Percentiles rank a stretch among this genome's conserved stretches.
phyloP scores from a whole-genome alignment of 1,140 invertebrate species.

The Apocrypta bakeri region DNA sequence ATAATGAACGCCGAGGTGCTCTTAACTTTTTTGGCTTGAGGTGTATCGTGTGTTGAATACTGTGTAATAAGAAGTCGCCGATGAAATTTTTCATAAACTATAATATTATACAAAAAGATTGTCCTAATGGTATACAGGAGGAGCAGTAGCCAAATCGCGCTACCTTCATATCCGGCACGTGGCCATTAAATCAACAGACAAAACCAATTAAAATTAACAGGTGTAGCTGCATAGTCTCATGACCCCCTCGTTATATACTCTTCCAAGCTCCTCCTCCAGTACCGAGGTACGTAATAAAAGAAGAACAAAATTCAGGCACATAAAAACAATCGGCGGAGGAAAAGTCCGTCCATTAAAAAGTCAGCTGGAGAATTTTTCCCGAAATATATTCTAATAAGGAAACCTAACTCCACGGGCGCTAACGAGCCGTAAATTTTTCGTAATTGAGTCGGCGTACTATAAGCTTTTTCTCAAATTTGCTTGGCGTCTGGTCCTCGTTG shows the following conservation, averaged over 20 bases:
- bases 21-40: background rate
- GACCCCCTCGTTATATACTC: background rate
- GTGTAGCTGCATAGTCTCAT: background rate
- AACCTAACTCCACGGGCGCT: constrained; percentile 23
- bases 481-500: background rate
- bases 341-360: constrained; percentile 27
- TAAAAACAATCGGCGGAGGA: background rate
- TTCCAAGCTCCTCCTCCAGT: background rate
- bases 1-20: background rate
- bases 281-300: background rate
- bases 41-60: no score
- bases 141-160: background rate
- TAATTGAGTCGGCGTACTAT: constrained; percentile 48
- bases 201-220: constrained; percentile 51
- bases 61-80: no score
- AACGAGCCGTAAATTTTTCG: constrained; percentile 53
- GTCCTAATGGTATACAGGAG: no score
- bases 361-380: constrained; percentile 7
- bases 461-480: constrained; percentile 47
- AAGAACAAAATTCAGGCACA: background rate
- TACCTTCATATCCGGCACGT: constrained; percentile 9
- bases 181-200: constrained; percentile 39
- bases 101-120: background rate
- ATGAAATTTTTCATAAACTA: background rate
- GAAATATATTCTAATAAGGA: constrained; percentile 47